These are phyloP conservation scores for Neolamprologus ventralis DNA, from an alignment of 2,113 vertebrate species.

Conservation along the genomic window DNA sequence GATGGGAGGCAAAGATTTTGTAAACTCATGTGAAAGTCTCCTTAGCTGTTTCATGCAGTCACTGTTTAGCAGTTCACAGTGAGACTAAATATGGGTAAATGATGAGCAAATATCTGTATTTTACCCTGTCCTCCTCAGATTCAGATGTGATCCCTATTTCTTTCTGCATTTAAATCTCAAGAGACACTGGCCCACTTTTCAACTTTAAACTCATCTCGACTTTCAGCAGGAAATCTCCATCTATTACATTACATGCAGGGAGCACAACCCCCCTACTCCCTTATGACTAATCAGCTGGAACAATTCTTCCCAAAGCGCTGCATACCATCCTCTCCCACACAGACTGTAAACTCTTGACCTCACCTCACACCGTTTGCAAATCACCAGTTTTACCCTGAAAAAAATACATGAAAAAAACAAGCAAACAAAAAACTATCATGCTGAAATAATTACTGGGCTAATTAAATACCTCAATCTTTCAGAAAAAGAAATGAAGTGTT, in stretches of 20 bases:
- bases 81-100: not conserved
- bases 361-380: not conserved
- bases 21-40: not conserved
- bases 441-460: not conserved
- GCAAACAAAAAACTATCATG: not conserved
- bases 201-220: slow-evolving; percentile 52
- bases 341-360: not conserved
- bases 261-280: slow-evolving; percentile 18
- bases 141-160: not conserved
- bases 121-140: not conserved
- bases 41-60: not conserved
- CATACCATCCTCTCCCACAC: not conserved
- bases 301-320: not conserved
- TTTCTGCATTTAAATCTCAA: not conserved
- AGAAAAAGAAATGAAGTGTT: not conserved
- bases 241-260: slow-evolving; percentile 47
- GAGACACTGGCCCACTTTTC: slow-evolving; percentile 42
- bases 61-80: not conserved
- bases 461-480: not conserved
- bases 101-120: not conserved
- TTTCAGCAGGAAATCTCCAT: slow-evolving; percentile 32
- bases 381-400: not conserved
- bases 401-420: not conserved
- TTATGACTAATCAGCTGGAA: slow-evolving; percentile 50
- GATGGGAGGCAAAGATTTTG: not conserved